phyloP scores from a whole-genome alignment of 2,797 vertebrate species.

The Ptychadena robeensis region DNA sequence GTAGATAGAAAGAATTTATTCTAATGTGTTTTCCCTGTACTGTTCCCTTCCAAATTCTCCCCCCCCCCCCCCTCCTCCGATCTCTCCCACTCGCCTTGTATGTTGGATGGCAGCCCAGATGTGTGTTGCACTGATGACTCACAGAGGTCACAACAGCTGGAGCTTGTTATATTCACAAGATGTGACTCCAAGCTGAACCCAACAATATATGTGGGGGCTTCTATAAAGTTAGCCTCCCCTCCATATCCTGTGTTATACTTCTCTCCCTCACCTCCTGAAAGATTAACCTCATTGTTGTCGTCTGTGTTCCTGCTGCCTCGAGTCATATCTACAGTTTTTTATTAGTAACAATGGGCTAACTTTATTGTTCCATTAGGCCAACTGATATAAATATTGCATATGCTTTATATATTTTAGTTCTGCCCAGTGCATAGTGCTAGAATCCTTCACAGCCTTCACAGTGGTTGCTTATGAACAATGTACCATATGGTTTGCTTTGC shows the following conservation, averaged over 20 bases:
- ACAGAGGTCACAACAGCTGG: slow-evolving; percentile 53
- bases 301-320: slow-evolving; percentile 1
- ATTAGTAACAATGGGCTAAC: neutral
- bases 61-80: neutral
- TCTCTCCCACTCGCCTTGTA: slow-evolving; percentile 28
- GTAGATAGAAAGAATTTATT: neutral
- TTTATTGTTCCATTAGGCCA: neutral
- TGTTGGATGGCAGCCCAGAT: slow-evolving; percentile 49
- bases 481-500: too few species aligned
- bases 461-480: too few species aligned
- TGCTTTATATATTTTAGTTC: too few species aligned
- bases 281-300: slow-evolving; percentile 37
- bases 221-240: slow-evolving; percentile 9
- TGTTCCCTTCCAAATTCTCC: neutral
- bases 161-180: slow-evolving; percentile 46
- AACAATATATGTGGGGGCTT: slow-evolving; percentile 41
- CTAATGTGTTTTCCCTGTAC: neutral
- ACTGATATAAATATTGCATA: too few species aligned
- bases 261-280: neutral
- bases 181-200: slow-evolving; percentile 52
- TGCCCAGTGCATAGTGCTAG: too few species aligned
- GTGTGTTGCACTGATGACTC: slow-evolving; percentile 46
- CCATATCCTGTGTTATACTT: neutral
- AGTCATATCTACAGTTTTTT: neutral
- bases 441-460: too few species aligned